Percentiles rank a stretch among this genome's conserved stretches.
Evolutionary conservation across 2,797 vertebrate species (phyloP).

Genomic region (Florisuga fusca): DNA sequence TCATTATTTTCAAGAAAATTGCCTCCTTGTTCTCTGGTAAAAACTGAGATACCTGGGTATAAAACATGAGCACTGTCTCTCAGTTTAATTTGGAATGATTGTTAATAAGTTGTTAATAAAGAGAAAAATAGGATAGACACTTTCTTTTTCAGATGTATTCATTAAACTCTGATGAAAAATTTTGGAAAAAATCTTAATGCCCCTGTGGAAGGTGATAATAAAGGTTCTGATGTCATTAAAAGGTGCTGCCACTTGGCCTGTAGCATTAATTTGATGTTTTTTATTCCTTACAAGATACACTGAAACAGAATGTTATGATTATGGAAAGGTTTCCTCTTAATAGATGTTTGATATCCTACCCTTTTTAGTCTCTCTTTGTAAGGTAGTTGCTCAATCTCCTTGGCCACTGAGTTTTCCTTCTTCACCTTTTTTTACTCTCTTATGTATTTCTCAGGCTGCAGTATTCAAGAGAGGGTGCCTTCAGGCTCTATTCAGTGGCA

Average conservation of each 20-base stretch:
- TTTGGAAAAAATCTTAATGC: fast-evolving
- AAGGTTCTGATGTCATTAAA: neutral
- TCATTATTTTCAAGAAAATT: neutral
- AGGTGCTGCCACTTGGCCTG: neutral
- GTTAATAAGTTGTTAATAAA: too few relatives aligned
- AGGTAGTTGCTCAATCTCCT: neutral
- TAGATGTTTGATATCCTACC: neutral
- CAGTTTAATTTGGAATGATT: neutral
- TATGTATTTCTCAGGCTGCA: neutral
- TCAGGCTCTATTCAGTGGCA: neutral
- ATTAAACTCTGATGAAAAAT: neutral
- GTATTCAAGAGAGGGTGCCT: fast-evolving
- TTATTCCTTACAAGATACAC: neutral
- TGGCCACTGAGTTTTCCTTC: neutral
- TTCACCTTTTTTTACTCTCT: neutral
- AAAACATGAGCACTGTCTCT: fast-evolving
- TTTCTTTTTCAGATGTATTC: neutral
- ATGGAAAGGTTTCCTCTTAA: neutral
- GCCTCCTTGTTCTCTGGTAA: neutral
- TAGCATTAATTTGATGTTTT: neutral
- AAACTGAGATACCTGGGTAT: neutral
- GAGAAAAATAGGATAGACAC: neutral
- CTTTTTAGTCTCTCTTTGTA: neutral
- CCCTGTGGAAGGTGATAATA: neutral
- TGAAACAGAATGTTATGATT: neutral